A percentile compares a stretch with the other conserved stretches of the same genome.
These are phyloP conservation scores for Premnoplex brunnescens DNA, from an alignment of 2,797 vertebrate genomes.

Conservation along the genomic window DNA sequence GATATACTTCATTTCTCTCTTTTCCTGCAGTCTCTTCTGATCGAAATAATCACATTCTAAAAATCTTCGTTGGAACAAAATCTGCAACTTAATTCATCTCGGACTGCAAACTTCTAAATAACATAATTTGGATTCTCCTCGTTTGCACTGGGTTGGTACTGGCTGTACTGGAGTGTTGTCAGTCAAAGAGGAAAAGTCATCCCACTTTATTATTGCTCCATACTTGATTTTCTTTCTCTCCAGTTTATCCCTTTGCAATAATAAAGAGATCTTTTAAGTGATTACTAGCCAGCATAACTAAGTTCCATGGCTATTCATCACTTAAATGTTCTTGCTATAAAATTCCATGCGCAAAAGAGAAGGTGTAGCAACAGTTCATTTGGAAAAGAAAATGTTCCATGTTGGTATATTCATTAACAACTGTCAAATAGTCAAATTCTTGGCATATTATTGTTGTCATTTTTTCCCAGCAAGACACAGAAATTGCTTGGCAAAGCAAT, in stretches of 20 bases:
- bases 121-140: neutral
- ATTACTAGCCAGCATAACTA: neutral
- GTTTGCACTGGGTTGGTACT: neutral
- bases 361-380: neutral
- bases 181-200: neutral
- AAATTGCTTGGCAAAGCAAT: neutral
- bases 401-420: neutral
- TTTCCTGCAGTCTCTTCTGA: neutral
- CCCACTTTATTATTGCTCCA: neutral
- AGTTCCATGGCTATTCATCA: neutral
- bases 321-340: neutral
- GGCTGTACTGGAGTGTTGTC: neutral
- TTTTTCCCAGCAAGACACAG: constrained; percentile 15
- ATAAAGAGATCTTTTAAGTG: neutral
- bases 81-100: neutral
- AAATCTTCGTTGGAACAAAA: neutral
- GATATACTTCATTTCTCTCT: neutral
- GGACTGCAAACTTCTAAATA: neutral
- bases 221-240: neutral
- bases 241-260: neutral
- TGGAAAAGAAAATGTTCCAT: neutral
- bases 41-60: neutral
- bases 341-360: neutral
- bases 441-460: neutral
- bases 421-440: neutral